phyloP scores from a whole-genome alignment of 1,140 invertebrate genomes.

The Eumaeus atala region DNA sequence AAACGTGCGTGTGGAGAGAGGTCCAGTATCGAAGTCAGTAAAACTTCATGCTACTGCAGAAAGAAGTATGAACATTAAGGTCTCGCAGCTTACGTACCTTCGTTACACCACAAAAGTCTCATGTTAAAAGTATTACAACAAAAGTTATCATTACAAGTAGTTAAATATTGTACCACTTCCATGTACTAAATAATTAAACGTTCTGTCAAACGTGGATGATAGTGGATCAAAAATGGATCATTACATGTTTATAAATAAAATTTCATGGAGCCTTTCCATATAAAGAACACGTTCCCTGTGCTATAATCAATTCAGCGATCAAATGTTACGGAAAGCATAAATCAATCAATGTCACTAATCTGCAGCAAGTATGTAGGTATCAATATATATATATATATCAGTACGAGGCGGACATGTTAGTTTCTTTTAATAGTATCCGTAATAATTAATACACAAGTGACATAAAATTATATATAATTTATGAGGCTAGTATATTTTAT shows the following conservation, averaged over 20 bases:
- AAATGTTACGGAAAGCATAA: conserved; percentile 36
- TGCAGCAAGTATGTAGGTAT: conserved; percentile 24
- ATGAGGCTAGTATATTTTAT: background rate
- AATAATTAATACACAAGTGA: background rate
- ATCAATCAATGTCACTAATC: conserved; percentile 36
- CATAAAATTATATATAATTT: conserved; percentile 8
- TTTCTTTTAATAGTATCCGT: too few relatives aligned
- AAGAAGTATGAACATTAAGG: too few relatives aligned
- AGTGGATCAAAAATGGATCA: conserved; percentile 5
- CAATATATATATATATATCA: conserved; percentile 22
- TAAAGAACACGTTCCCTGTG: conserved; percentile 23
- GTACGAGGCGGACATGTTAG: conserved; percentile 8
- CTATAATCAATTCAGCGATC: conserved; percentile 33
- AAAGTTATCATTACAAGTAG: too few relatives aligned
- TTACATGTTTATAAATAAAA: conserved; percentile 21
- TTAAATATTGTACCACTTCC: too few relatives aligned
- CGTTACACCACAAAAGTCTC: too few relatives aligned
- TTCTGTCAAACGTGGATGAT: background rate
- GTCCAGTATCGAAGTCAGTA: too few relatives aligned
- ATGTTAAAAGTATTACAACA: too few relatives aligned
- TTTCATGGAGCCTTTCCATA: conserved; percentile 25
- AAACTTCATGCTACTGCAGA: too few relatives aligned
- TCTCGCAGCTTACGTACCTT: too few relatives aligned
- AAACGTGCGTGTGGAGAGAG: too few relatives aligned
- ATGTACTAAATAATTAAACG: background rate